A percentile compares a stretch with the other conserved stretches of the same genome.
phyloP scores from a whole-genome alignment of 2,888 invertebrate species.

The Ommatoiulus sabulosus region DNA sequence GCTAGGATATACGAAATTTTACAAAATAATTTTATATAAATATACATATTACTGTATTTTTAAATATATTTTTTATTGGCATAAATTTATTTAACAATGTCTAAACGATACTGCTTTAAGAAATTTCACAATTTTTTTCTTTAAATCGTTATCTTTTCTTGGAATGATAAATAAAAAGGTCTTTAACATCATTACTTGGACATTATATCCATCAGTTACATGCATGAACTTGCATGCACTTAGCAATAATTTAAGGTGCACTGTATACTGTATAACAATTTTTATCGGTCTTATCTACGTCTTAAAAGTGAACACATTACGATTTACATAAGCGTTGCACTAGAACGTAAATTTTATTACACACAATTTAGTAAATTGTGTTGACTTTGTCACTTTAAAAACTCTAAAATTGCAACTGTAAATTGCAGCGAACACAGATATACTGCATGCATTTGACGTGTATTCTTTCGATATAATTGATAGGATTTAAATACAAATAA shows the following conservation, averaged over 20 bases:
- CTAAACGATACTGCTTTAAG: not conserved
- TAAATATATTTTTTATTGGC: not conserved
- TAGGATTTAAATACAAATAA: no score
- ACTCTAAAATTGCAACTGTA: no score
- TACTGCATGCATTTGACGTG: no score
- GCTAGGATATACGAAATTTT: not conserved
- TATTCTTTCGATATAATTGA: no score
- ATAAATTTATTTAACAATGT: slow-evolving; percentile 6
- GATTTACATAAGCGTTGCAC: no score
- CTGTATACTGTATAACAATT: not conserved
- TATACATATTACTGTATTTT: not conserved
- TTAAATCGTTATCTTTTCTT: not conserved
- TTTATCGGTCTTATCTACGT: no score
- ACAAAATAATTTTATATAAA: slow-evolving; percentile 27
- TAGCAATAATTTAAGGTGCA: not conserved
- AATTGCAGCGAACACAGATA: no score
- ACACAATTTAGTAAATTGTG: no score
- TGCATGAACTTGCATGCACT: not conserved
- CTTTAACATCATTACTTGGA: not conserved
- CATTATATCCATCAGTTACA: not conserved
- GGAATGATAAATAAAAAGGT: not conserved
- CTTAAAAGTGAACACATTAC: not conserved
- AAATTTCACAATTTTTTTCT: not conserved
- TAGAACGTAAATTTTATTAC: no score
- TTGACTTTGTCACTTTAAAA: no score